A percentile compares a stretch with the other conserved stretches of the same genome.
These are phyloP conservation scores for Hemistola chrysoprasaria DNA, from an alignment of 2,888 invertebrate genomes.

Conservation along the genomic window DNA sequence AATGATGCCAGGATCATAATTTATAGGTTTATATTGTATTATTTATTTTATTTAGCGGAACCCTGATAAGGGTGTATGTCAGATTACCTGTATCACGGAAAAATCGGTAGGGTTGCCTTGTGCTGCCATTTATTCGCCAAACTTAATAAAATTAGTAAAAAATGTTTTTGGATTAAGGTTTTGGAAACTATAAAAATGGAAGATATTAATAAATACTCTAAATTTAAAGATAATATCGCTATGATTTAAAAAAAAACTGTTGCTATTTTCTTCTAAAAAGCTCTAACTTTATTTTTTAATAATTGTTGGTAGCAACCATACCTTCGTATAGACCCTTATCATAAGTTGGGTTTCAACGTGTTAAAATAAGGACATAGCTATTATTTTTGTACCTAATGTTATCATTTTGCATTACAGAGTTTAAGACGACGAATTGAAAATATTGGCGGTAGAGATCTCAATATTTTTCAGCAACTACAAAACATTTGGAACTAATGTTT, in stretches of 20 bases:
- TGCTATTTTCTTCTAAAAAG: not conserved
- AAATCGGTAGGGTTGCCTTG: conserved; percentile 6
- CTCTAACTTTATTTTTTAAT: not conserved
- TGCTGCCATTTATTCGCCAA: no score
- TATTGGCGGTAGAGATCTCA: no score
- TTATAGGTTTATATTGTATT: conserved; percentile 11
- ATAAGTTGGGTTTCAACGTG: conserved; percentile 10
- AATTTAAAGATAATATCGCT: no score
- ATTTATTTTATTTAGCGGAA: conserved; percentile 4
- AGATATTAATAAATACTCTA: no score
- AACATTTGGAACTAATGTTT: no score
- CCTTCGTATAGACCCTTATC: conserved; percentile 9
- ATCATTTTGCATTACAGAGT: no score
- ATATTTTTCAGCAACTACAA: no score
- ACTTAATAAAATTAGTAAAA: no score
- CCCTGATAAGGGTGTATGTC: conserved; percentile 17
- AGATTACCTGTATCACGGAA: conserved; percentile 15
- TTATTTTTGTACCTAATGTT: conserved; percentile 8
- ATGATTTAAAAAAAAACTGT: no score
- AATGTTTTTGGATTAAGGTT: no score
- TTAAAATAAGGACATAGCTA: conserved; percentile 15
- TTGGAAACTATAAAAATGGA: no score
- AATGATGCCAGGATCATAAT: conserved; percentile 1
- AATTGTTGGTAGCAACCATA: conserved; percentile 3
- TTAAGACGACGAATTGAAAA: no score